Base-by-base conservation (phyloP, 2,888 invertebrate genomes). In the Hartigia nigra region DNA sequence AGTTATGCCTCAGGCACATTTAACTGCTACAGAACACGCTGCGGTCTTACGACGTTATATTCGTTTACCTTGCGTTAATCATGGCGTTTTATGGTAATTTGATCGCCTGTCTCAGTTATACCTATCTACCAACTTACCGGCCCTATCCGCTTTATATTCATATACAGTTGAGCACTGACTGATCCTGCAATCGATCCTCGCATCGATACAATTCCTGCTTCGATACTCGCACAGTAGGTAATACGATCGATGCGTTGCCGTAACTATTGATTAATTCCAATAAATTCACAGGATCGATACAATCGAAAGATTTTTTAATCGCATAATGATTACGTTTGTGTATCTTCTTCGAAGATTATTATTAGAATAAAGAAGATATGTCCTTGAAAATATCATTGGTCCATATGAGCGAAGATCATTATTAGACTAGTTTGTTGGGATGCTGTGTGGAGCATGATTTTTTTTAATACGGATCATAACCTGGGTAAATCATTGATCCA, bases 51-150 rank as follows among this genome's bases (percentile, higher is more conserved):
- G 86, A 87, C 88, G 88, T 91, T 90, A 90, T 91, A 90, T 91
- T 90, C 91, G 89, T 91, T 91, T 91, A 91, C 90, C 89, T 90
- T 89, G 88, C 88, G 90, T 91, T 91, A 91, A 91, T 91, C 90
- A 91, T 91, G 90, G 89, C 91, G 90, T 91, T 91, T 91, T 91
- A 91, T 88, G 87, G 91, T 90, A 91, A 91, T 86, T 83, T 87
- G 87, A 91, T 89, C 85, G 84, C 86, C 87, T 86, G 83, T 83
- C 78, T 77, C 79, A 31, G 32, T 34, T 12, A 31, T 72, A 12
- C 72, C 14, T 32, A 32, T 70, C 31, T 77, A 81, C 80, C 81
- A 79, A 77, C 81, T 75, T 77, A 77, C 76, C 78, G 39, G 74
- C 75, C 80, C 78, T 37, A 74, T 76, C 78, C 76, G 80, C 78